phyloP scores from a whole-genome alignment of 2,888 invertebrate species.

The Agriopis leucophaearia region DNA sequence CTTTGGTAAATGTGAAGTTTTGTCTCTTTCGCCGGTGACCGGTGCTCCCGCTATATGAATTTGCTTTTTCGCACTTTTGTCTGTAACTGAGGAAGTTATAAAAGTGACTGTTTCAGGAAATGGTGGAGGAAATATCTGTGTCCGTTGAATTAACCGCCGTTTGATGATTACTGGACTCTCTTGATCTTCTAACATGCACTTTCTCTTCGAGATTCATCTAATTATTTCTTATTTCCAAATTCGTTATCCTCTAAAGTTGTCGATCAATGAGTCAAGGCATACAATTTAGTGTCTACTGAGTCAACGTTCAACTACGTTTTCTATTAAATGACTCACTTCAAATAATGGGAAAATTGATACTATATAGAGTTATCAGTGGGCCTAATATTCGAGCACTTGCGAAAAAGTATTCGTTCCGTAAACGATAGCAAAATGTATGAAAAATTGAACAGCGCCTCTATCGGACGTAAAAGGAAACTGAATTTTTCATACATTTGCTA shows the following conservation, averaged over 20 bases:
- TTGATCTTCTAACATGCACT: constrained; percentile 4
- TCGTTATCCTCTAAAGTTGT: constrained; percentile 40
- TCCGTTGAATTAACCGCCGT: constrained; percentile 7
- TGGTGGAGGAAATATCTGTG: constrained; percentile 8
- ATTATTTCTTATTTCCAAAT: constrained; percentile 6
- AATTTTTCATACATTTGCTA: too few relatives aligned
- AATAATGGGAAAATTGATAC: constrained; percentile 22
- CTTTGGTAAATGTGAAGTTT: constrained; percentile 74
- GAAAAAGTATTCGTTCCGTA: too few relatives aligned
- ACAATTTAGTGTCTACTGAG: constrained; percentile 35
- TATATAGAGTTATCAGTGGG: neutral
- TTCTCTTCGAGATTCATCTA: constrained; percentile 1
- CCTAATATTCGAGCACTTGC: too few relatives aligned
- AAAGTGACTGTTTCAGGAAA: constrained; percentile 23
- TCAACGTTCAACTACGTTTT: constrained; percentile 34
- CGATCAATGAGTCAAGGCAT: constrained; percentile 61
- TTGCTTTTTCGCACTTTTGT: constrained; percentile 41
- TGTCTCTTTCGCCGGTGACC: constrained; percentile 65
- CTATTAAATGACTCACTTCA: constrained; percentile 51
- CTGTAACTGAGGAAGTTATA: constrained; percentile 24
- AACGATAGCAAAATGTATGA: too few relatives aligned
- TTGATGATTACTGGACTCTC: neutral
- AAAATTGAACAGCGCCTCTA: too few relatives aligned
- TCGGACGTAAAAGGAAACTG: too few relatives aligned
- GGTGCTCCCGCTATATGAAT: constrained; percentile 52